Percentiles rank a stretch among this genome's conserved stretches.
phyloP scores from a whole-genome alignment of 1,140 invertebrate species.

The Ips nitidus region DNA sequence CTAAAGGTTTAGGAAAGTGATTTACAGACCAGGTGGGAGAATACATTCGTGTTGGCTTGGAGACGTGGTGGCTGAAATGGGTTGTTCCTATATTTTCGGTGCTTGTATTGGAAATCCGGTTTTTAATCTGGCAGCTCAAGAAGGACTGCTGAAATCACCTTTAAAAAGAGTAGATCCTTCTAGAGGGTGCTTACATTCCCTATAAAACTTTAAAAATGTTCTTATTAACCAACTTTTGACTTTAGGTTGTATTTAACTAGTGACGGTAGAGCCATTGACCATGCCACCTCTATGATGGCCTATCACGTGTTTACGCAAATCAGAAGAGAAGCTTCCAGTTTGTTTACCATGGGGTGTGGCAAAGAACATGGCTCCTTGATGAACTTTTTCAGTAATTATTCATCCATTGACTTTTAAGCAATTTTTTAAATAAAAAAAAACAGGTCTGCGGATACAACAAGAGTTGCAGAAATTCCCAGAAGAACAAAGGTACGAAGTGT shows the following conservation, averaged over 20 bases:
- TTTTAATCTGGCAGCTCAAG: constrained; percentile 65
- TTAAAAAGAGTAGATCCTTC: constrained; percentile 53
- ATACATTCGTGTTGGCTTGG: constrained; percentile 74
- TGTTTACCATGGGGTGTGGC: constrained; percentile 62
- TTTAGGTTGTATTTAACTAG: constrained; percentile 63
- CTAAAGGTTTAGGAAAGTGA: background rate
- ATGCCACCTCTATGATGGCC: constrained; percentile 61
- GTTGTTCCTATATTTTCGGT: constrained; percentile 66
- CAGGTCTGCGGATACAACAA: constrained; percentile 63
- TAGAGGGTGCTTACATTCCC: constrained; percentile 20
- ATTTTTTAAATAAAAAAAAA: constrained; percentile 5
- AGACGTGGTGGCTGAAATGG: constrained; percentile 72
- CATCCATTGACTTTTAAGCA: background rate
- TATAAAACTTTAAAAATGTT: background rate
- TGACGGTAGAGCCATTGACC: constrained; percentile 64
- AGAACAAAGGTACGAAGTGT: constrained; percentile 66
- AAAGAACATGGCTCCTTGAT: constrained; percentile 61
- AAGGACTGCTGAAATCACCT: constrained; percentile 61
- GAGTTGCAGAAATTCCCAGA: constrained; percentile 68
- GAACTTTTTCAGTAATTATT: constrained; percentile 58
- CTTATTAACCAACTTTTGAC: background rate
- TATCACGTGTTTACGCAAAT: constrained; percentile 66
- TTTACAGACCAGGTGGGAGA: constrained; percentile 64
- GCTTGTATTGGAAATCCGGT: constrained; percentile 66
- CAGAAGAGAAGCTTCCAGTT: constrained; percentile 62